phyloP scores from a whole-genome alignment of 2,797 vertebrate species.

The Diglossa cyanea region DNA sequence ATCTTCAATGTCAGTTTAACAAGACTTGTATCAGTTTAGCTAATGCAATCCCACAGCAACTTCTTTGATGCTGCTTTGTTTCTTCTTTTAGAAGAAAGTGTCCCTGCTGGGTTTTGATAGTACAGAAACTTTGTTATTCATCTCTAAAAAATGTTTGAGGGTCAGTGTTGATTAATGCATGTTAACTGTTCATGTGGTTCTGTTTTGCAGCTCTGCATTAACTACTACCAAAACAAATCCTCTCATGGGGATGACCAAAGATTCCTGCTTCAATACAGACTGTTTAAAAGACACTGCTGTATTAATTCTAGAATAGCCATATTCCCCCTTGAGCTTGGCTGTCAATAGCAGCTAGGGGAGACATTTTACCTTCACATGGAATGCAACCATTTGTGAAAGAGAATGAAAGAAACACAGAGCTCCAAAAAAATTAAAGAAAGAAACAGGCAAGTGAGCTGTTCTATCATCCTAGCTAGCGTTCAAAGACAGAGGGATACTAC shows the following conservation, averaged over 20 bases:
- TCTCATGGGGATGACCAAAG: background rate
- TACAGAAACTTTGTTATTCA: background rate
- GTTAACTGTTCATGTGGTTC: fast-evolving
- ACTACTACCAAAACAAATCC: background rate
- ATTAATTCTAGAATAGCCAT: background rate
- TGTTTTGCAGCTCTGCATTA: background rate
- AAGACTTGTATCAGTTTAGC: background rate
- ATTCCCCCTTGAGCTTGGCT: background rate
- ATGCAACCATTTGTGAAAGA: background rate
- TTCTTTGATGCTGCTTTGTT: background rate
- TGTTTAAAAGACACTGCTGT: background rate
- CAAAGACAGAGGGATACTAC: background rate
- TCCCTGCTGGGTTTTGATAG: background rate
- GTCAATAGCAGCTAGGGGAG: background rate
- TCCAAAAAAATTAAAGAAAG: background rate
- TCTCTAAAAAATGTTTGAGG: background rate
- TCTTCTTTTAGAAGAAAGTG: background rate
- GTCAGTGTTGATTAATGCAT: background rate
- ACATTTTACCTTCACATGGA: background rate
- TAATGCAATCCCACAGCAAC: background rate
- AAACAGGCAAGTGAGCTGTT: background rate
- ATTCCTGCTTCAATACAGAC: background rate
- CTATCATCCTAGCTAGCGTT: background rate
- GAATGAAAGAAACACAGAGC: background rate
- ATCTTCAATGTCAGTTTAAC: background rate